These are phyloP conservation scores for Papilio polyxenes DNA, from an alignment of 1,140 invertebrate species.

Conservation along the genomic window DNA sequence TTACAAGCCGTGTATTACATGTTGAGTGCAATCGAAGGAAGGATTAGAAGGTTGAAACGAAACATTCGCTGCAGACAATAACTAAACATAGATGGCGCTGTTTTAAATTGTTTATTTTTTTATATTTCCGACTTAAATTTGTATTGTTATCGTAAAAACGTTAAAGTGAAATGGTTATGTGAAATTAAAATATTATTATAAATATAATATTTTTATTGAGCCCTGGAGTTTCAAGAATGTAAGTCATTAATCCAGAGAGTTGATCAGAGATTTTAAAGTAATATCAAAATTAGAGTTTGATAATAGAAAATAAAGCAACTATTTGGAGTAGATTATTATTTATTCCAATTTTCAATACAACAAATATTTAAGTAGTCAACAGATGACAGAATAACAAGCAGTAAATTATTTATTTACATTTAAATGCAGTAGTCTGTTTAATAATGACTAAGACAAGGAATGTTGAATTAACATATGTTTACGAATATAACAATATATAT, in stretches of 20 bases:
- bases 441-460: constrained; percentile 6
- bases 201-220: background rate
- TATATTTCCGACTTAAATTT: background rate
- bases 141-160: background rate
- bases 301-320: background rate
- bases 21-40: constrained; percentile 66
- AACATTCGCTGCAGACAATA: constrained; percentile 44
- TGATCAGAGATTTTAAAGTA: background rate
- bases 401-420: constrained; percentile 8
- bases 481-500: background rate
- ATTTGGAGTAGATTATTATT: constrained; percentile 3
- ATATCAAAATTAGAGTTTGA: background rate
- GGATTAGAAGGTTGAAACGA: constrained; percentile 61
- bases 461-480: background rate
- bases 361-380: background rate
- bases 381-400: constrained; percentile 18
- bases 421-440: background rate
- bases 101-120: constrained; percentile 7
- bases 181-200: background rate
- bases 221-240: background rate
- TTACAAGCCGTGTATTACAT: constrained; percentile 64
- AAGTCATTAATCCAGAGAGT: too few species aligned
- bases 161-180: constrained; percentile 8
- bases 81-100: constrained; percentile 50
- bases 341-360: constrained; percentile 18